Evolutionary conservation across 2,113 vertebrate genomes (phyloP).

Genomic region (Cheirogaleus medius): DNA sequence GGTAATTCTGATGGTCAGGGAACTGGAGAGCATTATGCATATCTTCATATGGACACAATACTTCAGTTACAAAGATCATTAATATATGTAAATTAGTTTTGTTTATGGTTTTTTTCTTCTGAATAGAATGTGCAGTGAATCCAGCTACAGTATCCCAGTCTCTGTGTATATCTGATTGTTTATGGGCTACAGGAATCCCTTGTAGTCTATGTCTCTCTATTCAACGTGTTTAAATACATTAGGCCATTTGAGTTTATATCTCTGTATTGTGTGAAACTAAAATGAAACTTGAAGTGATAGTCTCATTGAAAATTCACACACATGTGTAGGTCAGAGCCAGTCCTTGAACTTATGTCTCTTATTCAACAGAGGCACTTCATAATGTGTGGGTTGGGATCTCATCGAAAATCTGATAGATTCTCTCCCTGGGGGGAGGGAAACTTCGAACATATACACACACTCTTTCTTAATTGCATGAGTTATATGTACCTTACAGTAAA

Average conservation of each 20-base stretch:
- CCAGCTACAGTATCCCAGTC: rapidly evolving
- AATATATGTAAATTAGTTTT: background rate
- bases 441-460: background rate
- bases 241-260: background rate
- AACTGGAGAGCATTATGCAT: background rate
- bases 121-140: background rate
- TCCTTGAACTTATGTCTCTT: background rate
- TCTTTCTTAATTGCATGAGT: background rate
- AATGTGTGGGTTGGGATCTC: background rate
- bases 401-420: background rate
- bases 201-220: background rate
- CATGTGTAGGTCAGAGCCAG: background rate
- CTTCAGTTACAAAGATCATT: background rate
- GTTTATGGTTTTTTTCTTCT: background rate
- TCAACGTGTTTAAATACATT: background rate
- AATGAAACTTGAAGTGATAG: background rate
- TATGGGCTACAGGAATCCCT: background rate
- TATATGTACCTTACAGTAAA: background rate
- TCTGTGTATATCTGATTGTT: background rate
- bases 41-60: background rate
- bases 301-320: background rate
- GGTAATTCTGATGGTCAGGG: background rate
- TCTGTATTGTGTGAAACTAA: background rate
- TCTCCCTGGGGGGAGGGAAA: background rate
- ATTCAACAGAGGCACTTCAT: background rate